These are phyloP conservation scores for Torymus aiolomorphi DNA, from an alignment of 2,888 invertebrate genomes.

Conservation along the genomic window DNA sequence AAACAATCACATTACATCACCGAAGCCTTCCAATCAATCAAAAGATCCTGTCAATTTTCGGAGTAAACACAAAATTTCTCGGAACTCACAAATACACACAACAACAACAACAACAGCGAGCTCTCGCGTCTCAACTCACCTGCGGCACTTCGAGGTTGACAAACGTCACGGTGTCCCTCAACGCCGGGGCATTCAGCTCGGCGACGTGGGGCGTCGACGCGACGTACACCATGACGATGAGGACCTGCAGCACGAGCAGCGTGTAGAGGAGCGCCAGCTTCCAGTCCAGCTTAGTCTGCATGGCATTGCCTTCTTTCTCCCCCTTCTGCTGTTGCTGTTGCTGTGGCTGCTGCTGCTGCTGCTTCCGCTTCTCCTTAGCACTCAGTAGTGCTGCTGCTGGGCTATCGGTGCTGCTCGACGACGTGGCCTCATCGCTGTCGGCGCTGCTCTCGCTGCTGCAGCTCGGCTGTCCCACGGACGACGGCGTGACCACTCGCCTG, in stretches of 20 bases:
- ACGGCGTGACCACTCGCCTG: slow-evolving; percentile 10
- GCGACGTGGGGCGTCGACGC: slow-evolving; percentile 70
- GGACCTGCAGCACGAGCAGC: slow-evolving; percentile 71
- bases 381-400: not conserved
- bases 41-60: no score
- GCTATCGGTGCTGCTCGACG: not conserved
- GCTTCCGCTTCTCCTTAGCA: not conserved
- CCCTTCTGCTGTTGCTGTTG: not conserved
- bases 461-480: not conserved
- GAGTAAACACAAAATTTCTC: no score
- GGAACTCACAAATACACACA: no score
- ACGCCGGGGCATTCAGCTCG: slow-evolving; percentile 62
- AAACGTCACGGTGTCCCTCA: slow-evolving; percentile 67
- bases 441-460: slow-evolving; percentile 23
- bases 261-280: slow-evolving; percentile 73
- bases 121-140: slow-evolving; percentile 58
- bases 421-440: slow-evolving; percentile 18
- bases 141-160: slow-evolving; percentile 66
- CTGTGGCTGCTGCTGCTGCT: not conserved
- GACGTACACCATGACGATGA: slow-evolving; percentile 73
- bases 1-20: no score
- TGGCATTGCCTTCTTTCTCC: slow-evolving; percentile 64
- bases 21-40: no score
- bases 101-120: no score
- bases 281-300: slow-evolving; percentile 73